phyloP scores from a whole-genome alignment of 2,113 vertebrate species.

The Oreotrochilus melanogaster region DNA sequence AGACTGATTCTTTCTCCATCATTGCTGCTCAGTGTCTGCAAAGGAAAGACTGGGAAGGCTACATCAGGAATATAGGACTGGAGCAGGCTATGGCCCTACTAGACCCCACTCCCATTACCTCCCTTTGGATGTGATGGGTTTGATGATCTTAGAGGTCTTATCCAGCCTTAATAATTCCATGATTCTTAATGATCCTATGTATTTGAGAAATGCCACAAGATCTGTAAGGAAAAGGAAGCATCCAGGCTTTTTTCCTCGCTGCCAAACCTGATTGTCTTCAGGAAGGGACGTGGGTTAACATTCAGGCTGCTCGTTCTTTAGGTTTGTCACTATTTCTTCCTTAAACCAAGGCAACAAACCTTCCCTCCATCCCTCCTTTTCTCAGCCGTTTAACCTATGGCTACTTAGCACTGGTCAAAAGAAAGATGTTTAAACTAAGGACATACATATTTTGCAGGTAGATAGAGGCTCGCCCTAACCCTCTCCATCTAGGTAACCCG shows the following conservation, averaged over 20 bases:
- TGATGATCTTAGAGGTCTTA: too few relatives aligned
- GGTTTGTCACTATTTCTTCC: neutral
- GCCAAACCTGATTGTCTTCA: neutral
- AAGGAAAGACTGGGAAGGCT: neutral
- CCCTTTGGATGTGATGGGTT: neutral
- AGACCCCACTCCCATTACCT: rapidly evolving
- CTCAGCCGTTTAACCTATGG: neutral
- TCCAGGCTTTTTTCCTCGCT: neutral
- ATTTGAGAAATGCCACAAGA: neutral
- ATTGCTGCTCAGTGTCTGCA: neutral
- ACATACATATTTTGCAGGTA: neutral
- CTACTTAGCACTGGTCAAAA: neutral
- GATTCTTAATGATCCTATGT: too few relatives aligned
- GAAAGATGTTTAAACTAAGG: neutral
- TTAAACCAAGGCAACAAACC: neutral
- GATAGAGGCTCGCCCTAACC: neutral
- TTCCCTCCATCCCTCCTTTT: neutral
- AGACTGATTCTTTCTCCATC: neutral
- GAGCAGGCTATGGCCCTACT: neutral
- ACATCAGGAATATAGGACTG: rapidly evolving
- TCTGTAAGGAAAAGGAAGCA: rapidly evolving
- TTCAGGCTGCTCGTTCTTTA: neutral
- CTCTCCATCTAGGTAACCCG: too few relatives aligned
- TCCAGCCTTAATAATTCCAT: too few relatives aligned
- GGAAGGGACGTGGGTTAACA: neutral